phyloP scores from a whole-genome alignment of 2,888 invertebrate species.

The Heterodera filipjevi region DNA sequence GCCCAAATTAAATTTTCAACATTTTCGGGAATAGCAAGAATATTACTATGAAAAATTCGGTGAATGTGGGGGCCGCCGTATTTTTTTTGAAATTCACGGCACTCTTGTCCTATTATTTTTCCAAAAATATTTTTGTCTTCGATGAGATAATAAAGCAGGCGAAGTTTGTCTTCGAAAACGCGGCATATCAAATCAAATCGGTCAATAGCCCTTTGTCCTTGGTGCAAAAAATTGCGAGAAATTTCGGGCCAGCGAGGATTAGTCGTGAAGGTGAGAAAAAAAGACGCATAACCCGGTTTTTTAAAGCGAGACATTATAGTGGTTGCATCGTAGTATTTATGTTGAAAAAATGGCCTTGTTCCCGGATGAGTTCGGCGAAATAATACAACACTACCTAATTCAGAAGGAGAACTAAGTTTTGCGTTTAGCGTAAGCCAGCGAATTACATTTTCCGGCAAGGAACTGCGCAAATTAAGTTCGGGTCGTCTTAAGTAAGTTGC shows the following conservation, averaged over 20 bases:
- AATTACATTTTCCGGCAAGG: neutral
- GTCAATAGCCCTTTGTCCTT: constrained; percentile 16
- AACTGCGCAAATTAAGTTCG: neutral
- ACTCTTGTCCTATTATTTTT: constrained; percentile 15
- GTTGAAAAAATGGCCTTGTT: constrained; percentile 4
- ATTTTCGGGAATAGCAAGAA: constrained; percentile 17
- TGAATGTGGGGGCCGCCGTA: constrained; percentile 13
- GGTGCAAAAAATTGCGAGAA: neutral
- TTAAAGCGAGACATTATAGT: constrained; percentile 6
- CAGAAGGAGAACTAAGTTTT: neutral
- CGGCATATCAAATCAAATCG: constrained; percentile 11
- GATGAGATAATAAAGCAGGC: neutral
- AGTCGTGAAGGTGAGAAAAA: constrained; percentile 16
- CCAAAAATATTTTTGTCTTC: constrained; percentile 18
- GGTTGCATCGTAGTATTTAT: neutral
- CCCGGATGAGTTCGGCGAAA: neutral
- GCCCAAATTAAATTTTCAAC: constrained; percentile 18
- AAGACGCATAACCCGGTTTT: neutral
- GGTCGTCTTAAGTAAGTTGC: neutral
- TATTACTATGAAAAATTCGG: neutral
- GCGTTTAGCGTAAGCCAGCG: neutral
- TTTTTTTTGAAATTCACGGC: constrained; percentile 21
- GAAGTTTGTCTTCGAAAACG: constrained; percentile 4
- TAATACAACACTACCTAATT: constrained; percentile 13
- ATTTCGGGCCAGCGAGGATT: constrained; percentile 21